Base-by-base conservation (phyloP, 1,140 invertebrate species). In the Cardiocondyla obscurior region DNA sequence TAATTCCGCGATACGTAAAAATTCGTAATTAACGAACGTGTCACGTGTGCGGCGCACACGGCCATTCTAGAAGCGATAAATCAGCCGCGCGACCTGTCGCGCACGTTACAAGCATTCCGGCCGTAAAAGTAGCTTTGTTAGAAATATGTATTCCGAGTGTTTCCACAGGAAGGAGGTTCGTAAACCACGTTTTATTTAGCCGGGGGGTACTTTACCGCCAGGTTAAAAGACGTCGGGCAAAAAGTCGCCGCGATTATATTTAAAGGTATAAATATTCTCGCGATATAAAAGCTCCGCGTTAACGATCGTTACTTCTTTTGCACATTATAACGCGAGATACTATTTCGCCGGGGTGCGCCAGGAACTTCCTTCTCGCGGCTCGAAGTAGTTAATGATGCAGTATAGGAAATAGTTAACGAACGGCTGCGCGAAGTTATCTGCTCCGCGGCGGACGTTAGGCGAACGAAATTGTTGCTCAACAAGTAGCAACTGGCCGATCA, bases 381-480 rank as follows among this genome's bases (percentile, higher is more conserved):
- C 12, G n/a, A 10, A 19, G 19, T 39, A 67, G 57, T 55, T 84
- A 84, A 81, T 39, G 28, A 19, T 25, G 49, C 28, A 25, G 46
- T 53, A 53, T 53, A 36, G 28, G 28, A 16, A 53, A 69, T 67
- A 65, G 74, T 72, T 83, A 77, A 86, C 60, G 36, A 67, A 46
- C 65, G 53, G 49, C 62, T 46, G 53, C 22, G 39, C 53, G 28
- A 83, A 72, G 30, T 70, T 64, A 25, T 28, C 33, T 16, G 3
- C n/a, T 2, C 10, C 16, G 53, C 16, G n/a, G 7, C 30, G 14
- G 36, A 25, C 16, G 49, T 33, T 53, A 16, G 33, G 16, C 39
- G 22, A 36, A 8, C 46, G 49, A 73, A 53, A 67, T 62, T 62
- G 51, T 81, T 83, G 85, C 30, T 83, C 85, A 69, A 86, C 85